Evolutionary conservation across 2,797 vertebrate species (phyloP).

Genomic region (Salarias fasciatus): DNA sequence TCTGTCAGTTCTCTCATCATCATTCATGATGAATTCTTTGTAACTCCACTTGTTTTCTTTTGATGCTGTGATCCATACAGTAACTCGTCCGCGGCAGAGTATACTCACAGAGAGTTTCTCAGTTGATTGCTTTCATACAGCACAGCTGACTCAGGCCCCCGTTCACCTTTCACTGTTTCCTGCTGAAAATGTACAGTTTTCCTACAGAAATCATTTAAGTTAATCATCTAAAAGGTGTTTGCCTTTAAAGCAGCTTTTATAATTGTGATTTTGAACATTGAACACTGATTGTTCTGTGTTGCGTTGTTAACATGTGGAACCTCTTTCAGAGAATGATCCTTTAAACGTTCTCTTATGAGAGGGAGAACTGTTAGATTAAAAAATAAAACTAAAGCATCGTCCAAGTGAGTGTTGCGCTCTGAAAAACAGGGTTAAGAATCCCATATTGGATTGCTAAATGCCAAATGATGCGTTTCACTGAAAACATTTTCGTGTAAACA

Average conservation of each 20-base stretch:
- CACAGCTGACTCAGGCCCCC: background rate
- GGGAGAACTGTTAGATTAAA: too few species aligned
- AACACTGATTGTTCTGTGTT: constrained; percentile 2
- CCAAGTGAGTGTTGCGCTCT: too few species aligned
- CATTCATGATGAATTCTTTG: constrained; percentile 1
- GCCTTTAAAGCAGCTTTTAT: background rate
- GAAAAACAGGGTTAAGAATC: too few species aligned
- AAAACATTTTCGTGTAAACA: too few species aligned
- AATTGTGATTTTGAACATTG: constrained; percentile 3
- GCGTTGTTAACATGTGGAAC: constrained; percentile 42
- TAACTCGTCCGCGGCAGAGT: background rate
- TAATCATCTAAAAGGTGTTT: background rate
- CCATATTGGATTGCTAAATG: too few species aligned
- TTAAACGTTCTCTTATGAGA: constrained; percentile 44
- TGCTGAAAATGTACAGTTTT: constrained; percentile 7
- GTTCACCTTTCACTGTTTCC: constrained; percentile 2
- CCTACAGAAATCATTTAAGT: constrained; percentile 13
- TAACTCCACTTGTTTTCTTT: background rate
- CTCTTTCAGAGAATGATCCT: constrained; percentile 25
- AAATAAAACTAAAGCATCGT: too few species aligned
- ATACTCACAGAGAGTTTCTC: constrained; percentile 10
- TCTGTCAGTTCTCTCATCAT: constrained; percentile 8
- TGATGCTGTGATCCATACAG: background rate
- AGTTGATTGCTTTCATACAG: constrained; percentile 21
- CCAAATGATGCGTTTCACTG: too few species aligned